A percentile compares a stretch with the other conserved stretches of the same genome.
phyloP scores from a whole-genome alignment of 2,797 vertebrate species.

The Garrulus glandarius region DNA sequence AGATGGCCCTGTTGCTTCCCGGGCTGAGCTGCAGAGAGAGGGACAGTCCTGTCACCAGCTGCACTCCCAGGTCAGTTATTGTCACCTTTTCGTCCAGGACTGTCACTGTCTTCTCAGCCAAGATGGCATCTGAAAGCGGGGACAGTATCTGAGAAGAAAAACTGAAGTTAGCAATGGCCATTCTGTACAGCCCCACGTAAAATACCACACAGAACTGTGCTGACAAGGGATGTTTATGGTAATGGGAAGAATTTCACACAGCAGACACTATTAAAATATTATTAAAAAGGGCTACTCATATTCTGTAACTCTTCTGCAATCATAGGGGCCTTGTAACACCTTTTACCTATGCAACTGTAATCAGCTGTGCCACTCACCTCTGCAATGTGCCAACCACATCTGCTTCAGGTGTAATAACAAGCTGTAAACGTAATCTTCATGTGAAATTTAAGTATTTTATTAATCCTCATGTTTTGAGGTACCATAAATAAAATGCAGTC shows the following conservation, averaged over 20 bases:
- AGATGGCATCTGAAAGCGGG: constrained; percentile 86
- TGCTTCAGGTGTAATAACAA: not conserved
- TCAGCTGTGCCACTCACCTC: not conserved
- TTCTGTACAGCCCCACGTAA: not conserved
- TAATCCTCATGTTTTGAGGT: not conserved
- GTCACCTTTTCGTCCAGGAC: constrained; percentile 92
- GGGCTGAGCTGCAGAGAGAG: constrained; percentile 89
- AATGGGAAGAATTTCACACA: not conserved
- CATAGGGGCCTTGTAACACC: not conserved
- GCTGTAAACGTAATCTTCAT: not conserved
- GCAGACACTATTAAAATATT: not conserved
- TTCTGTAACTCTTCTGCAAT: not conserved
- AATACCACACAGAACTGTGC: accelerated
- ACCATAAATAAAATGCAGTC: not conserved
- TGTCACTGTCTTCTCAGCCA: constrained; percentile 87
- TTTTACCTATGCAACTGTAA: not conserved
- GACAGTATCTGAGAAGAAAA: constrained; percentile 83
- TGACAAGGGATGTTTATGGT: not conserved
- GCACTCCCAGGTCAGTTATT: constrained; percentile 88
- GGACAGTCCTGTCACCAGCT: constrained; percentile 85
- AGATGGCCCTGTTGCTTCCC: constrained; percentile 87
- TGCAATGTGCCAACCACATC: not conserved
- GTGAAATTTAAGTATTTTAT: not conserved
- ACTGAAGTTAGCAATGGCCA: not conserved
- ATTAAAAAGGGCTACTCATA: not conserved